Evolutionary conservation across 2,797 vertebrate genomes (phyloP), one percentile per base, ranked within the genome.

Genomic region (Phylloscopus collybita): DNA sequence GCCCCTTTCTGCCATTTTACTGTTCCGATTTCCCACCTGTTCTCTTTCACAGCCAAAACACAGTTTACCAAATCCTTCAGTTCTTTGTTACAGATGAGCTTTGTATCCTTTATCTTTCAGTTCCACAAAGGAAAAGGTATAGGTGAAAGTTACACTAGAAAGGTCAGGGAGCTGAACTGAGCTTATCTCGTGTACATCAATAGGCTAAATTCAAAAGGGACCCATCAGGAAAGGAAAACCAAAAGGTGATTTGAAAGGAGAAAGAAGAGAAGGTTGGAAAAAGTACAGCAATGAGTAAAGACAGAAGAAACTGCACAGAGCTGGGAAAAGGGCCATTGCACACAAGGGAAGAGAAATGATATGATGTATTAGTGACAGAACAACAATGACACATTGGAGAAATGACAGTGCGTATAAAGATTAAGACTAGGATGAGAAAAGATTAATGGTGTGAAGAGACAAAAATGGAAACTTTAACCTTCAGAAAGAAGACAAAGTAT

Each of bases 121-220:
- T 85, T 81, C 64, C 94, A 94, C 81, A 93, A 94, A 94, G 80
- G 47, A 89, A 94, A 94, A 91, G 7, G 62, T 30, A 91, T 30
- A 95, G 93, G 57, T 47, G 45, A 40, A 56, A 93, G 72, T 73
- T 78, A 88, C n/a, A 38, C 83, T 95, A 92, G 70, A 95, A 94
- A 86, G 64, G 79, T 93, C 90, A 93, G 70, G 69, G 92, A 89
- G 80, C 60, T 57, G 80, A 95, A 80, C 94, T 87, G 93, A 95
- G 79, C 81, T 93, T 88, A 86, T 78, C 70, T 85, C 14, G 6
- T 13, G 22, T 90, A 90, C 29, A 51, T 82, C 80, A 82, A 38
- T 15, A 75, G 76, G 36, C 49, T 90, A 94, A 93, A 96, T 91
- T 92, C 74, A 93, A 97, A 96, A 89, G 22, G 23, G 74, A 92